phyloP scores from a whole-genome alignment of 2,113 vertebrate species.

The Sardina pilchardus region DNA sequence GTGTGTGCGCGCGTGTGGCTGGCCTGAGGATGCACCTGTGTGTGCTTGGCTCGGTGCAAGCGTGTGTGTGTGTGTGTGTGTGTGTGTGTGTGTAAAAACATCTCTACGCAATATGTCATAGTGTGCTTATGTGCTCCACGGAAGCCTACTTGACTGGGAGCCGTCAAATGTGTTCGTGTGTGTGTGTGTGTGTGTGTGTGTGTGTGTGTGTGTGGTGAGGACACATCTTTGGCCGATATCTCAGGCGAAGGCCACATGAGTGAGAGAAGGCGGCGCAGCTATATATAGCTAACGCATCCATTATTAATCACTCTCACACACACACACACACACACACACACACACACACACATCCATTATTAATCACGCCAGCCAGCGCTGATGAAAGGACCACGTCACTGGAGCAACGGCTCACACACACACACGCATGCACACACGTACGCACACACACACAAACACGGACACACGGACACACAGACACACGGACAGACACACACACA shows the following conservation, averaged over 20 bases:
- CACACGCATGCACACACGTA: conserved; percentile 36
- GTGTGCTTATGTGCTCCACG: too few species aligned
- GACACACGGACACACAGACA: neutral
- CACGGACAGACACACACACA: conserved; percentile 3
- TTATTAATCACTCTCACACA: conserved; percentile 61
- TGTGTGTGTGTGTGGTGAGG: neutral
- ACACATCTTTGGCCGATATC: neutral
- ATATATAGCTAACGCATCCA: conserved; percentile 56
- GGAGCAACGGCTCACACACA: conserved; percentile 34
- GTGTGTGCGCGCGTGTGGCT: neutral
- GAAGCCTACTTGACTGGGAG: too few species aligned
- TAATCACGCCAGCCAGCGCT: conserved; percentile 51
- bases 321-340: too few species aligned
- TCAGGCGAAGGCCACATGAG: conserved; percentile 6
- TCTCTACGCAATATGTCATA: neutral
- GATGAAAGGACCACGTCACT: conserved; percentile 48
- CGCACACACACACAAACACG: conserved; percentile 25
- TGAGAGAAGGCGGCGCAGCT: conserved; percentile 28
- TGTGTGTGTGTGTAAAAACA: neutral
- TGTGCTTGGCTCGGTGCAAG: neutral
- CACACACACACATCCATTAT: conserved; percentile 60
- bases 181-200: conserved; percentile 14
- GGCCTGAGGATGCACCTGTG: neutral
- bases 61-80: neutral
- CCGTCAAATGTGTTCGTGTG: neutral